phyloP scores from a whole-genome alignment of 2,113 vertebrate species.

The Artemisiospiza belli region DNA sequence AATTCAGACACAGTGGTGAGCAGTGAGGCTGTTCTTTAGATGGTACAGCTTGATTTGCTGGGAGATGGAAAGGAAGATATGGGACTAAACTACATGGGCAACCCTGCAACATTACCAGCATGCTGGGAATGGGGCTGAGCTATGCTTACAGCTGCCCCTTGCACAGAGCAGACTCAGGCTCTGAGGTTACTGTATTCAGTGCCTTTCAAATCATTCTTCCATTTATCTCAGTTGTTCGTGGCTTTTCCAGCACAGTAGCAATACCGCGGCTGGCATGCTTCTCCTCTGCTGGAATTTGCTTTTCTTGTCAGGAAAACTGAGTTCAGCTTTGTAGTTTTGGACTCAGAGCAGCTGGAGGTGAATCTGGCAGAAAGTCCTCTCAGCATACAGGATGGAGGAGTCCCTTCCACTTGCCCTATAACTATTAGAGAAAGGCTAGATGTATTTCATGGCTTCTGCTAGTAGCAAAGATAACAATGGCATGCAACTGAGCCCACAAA shows the following conservation, averaged over 20 bases:
- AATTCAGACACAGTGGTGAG: not conserved
- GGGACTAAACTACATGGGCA: not conserved
- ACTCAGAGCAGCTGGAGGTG: slow-evolving; percentile 30
- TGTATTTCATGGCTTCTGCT: not conserved
- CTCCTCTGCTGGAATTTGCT: slow-evolving; percentile 38
- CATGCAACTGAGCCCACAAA: not conserved
- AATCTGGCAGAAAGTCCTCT: not conserved
- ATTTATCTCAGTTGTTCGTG: slow-evolving; percentile 3
- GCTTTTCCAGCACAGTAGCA: slow-evolving; percentile 63
- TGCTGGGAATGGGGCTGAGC: not conserved
- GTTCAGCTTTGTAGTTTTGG: slow-evolving; percentile 31
- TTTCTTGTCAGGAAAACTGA: slow-evolving; percentile 53
- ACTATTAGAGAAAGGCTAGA: not conserved
- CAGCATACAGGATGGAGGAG: not conserved
- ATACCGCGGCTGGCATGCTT: slow-evolving; percentile 25
- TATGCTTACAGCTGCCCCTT: not conserved
- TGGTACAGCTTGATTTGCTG: not conserved
- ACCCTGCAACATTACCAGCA: not conserved
- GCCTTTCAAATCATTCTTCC: slow-evolving; percentile 31
- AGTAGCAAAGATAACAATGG: not conserved
- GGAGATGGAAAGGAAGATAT: not conserved
- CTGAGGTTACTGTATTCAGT: not conserved
- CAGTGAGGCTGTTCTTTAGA: not conserved
- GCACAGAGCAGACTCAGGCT: not conserved
- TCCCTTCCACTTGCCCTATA: not conserved